These are phyloP conservation scores for Dolomedes plantarius DNA, from an alignment of 2,888 invertebrate species.

Conservation along the genomic window DNA sequence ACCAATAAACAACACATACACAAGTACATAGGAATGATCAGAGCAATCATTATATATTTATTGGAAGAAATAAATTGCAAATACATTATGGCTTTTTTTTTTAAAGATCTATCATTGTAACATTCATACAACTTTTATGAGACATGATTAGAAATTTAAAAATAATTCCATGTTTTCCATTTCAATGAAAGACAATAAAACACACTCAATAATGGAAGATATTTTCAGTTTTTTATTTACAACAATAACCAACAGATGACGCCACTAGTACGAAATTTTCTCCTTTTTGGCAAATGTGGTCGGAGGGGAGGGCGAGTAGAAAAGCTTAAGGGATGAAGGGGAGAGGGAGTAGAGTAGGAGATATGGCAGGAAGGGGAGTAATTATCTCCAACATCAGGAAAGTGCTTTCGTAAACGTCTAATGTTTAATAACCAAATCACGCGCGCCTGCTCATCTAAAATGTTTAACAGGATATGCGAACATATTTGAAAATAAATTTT, in stretches of 20 bases:
- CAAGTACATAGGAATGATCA: neutral
- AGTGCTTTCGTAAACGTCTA: slow-evolving; percentile 8
- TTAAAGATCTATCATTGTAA: too few species aligned
- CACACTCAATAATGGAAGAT: too few species aligned
- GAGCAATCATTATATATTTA: neutral
- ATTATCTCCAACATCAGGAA: slow-evolving; percentile 16
- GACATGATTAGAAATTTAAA: neutral
- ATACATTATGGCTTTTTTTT: too few species aligned
- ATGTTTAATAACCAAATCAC: slow-evolving; percentile 8
- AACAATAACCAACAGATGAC: slow-evolving; percentile 41
- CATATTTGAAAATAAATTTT: slow-evolving; percentile 1
- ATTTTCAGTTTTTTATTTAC: neutral
- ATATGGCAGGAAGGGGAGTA: slow-evolving; percentile 9
- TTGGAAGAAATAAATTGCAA: neutral
- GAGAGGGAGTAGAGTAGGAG: neutral
- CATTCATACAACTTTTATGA: too few species aligned
- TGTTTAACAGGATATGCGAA: slow-evolving; percentile 5
- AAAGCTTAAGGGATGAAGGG: slow-evolving; percentile 5
- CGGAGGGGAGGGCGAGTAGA: neutral
- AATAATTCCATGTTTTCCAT: neutral
- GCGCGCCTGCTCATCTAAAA: slow-evolving; percentile 3
- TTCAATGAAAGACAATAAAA: neutral
- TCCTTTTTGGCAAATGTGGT: neutral
- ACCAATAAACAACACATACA: slow-evolving; percentile 13
- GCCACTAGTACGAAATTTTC: slow-evolving; percentile 50